Evolutionary conservation across 64 coral and sea anemone species (phyloP).

Genomic region (Pocillopora verrucosa): DNA sequence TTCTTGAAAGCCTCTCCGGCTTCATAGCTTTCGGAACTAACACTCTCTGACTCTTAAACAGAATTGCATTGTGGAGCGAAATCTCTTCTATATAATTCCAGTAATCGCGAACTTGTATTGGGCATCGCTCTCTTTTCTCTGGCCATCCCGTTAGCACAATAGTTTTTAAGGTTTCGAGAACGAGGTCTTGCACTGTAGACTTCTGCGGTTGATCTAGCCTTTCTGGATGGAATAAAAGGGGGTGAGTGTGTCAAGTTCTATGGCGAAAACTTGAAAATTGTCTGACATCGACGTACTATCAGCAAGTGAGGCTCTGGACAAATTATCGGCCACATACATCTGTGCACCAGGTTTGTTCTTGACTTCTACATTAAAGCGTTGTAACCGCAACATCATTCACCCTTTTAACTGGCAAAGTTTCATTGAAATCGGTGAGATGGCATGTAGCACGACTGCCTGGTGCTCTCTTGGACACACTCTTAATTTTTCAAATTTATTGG

Average conservation of each 20-base stretch:
- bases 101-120: conserved; percentile 44
- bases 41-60: conserved; percentile 67
- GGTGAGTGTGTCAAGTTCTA: conserved; percentile 51
- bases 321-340: conserved; percentile 56
- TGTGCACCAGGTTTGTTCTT: conserved; percentile 38
- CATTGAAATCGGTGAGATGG: too few species aligned
- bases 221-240: conserved; percentile 55
- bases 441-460: too few species aligned
- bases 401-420: too few species aligned
- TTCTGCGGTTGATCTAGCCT: conserved; percentile 49
- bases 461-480: too few species aligned
- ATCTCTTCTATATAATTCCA: conserved; percentile 70
- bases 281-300: neutral
- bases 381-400: conserved; percentile 31
- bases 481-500: too few species aligned
- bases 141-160: conserved; percentile 58
- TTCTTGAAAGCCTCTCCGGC: conserved; percentile 55
- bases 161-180: conserved; percentile 45
- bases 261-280: conserved; percentile 57
- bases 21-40: conserved; percentile 62
- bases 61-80: conserved; percentile 55
- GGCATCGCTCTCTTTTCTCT: conserved; percentile 53
- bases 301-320: conserved; percentile 45
- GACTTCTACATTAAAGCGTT: conserved; percentile 53
- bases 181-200: conserved; percentile 24